A percentile compares a stretch with the other conserved stretches of the same genome.
phyloP scores from a whole-genome alignment of 2,888 invertebrate species.

The Himalopsyche kuldschensis region DNA sequence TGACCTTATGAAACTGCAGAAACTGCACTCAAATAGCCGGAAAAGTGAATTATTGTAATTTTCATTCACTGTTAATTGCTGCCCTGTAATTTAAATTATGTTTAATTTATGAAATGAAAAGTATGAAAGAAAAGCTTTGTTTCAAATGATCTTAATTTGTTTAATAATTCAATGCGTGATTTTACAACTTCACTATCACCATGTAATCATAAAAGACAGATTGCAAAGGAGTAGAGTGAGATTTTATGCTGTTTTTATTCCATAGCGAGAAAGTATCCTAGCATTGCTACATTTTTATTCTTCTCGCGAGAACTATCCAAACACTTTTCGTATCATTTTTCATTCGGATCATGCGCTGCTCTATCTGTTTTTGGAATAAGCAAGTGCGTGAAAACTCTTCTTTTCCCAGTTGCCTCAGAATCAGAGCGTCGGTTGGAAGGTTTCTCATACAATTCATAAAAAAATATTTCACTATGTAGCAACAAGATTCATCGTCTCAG shows the following conservation, averaged over 20 bases:
- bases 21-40: too few relatives aligned
- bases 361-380: slow-evolving; percentile 31
- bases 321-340: slow-evolving; percentile 32
- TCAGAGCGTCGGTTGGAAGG: neutral
- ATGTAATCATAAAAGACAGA: neutral
- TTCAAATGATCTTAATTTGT: too few relatives aligned
- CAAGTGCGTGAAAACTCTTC: slow-evolving; percentile 10
- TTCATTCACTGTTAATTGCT: too few relatives aligned
- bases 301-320: slow-evolving; percentile 23
- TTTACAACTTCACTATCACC: neutral
- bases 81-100: too few relatives aligned
- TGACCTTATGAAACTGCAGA: too few relatives aligned
- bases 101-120: too few relatives aligned
- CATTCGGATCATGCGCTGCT: slow-evolving; percentile 29
- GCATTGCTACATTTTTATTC: slow-evolving; percentile 8
- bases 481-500: too few relatives aligned
- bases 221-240: neutral
- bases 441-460: neutral
- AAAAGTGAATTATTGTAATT: too few relatives aligned
- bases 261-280: neutral
- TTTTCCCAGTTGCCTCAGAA: slow-evolving; percentile 4
- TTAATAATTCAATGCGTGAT: too few relatives aligned
- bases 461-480: too few relatives aligned
- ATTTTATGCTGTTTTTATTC: neutral
- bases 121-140: too few relatives aligned